Base-by-base conservation (phyloP, 2,113 vertebrate species). In the Bubo bubo region DNA sequence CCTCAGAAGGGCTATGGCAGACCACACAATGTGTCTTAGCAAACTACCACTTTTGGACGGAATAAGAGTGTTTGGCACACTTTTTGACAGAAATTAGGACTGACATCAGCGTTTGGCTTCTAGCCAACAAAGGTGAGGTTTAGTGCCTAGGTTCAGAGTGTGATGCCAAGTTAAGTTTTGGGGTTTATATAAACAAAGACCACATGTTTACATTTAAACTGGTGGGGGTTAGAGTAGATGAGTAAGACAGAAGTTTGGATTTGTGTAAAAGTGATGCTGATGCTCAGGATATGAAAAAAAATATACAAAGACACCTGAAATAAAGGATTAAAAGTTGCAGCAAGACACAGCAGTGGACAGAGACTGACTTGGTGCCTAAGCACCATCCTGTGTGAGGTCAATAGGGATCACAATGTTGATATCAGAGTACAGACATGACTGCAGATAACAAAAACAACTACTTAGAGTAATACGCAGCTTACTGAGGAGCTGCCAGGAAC, bases 221-320 rank as follows among this genome's bases (percentile, higher is more conserved):
- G 10, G 10, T 67, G 9, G 13, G 4, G 3, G 6, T 34, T 66
- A 47, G 16, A 41, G 7, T 53, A 72, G 11, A n/a, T 1, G 4
- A 67, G 34, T 49, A 79, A 76, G 49, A 34, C 23, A 49, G 9
- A 70, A 4, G 7, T 84, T n/a, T 59, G 22, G 14, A 37, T 63
- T 56, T 76, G 5, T 52, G 10, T 18, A 34, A 55, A 56, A 59
- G 10, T 41, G n/a, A 64, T 18, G 4, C 2, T 62, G 58, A 45
- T 32, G 16, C 5, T 50, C 10, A 37, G 32, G 12, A 16, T 22
- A 66, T 0, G 1, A 30, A 28, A 17, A 34, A 14, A 14, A n/a
- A 56, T 2, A n/a, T 7, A 35, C 0, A 0, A 71, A 30, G 41
- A n/a, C 30, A n/a, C 4, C 5, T 35, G 24, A 84, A 81, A 88